Base-by-base conservation (phyloP, 1,140 invertebrate species). In the Drosophila nigromelanica region DNA sequence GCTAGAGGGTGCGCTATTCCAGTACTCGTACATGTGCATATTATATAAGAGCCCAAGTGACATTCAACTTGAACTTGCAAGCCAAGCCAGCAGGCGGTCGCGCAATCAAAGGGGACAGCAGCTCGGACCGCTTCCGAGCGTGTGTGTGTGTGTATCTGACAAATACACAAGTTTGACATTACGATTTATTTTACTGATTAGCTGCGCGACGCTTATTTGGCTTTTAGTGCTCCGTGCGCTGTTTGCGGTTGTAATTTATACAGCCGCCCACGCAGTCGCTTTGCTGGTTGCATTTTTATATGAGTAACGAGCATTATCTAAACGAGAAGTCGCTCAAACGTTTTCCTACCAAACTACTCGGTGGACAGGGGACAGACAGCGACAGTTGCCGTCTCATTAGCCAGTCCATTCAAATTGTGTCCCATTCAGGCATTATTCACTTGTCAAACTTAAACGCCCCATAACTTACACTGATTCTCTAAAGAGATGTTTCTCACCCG, bases 41-140 rank as follows among this genome's bases (percentile, higher is more conserved):
- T 63, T 54, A 39, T n/a, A 61, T 69, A 47, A 62, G 6, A 8
- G 8, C 12, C 33, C 15, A 45, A 54, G 15, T 55, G 78, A 73
- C 86, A 86, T 90, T 90, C 86, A 90, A 90, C 86, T 90, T 90
- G 86, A 90, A 90, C 86, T 90, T 85, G 86, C 62, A 67, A n/a
- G n/a, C n/a, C n/a, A n/a, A n/a, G 73, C 47, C 69, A 58, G 15
- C 39, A 27, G 24, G 18, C 43, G 52, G 52, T 63, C 62, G 61
- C 63, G 59, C 52, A 78, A 75, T 62, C 18, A 52, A 40, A 58
- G 24, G 24, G 40, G 56, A 33, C 66, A 64, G 62, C 33, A 48
- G 63, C 40, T 40, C 55, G 52, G 39, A 18, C 37, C 4, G 24
- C 30, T 66, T 15, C 10, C 11, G 39, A 43, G 14, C 45, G 47